Evolutionary conservation across 2,113 vertebrate genomes (phyloP), one percentile per base, ranked within the genome.

Genomic region (Athene noctua): DNA sequence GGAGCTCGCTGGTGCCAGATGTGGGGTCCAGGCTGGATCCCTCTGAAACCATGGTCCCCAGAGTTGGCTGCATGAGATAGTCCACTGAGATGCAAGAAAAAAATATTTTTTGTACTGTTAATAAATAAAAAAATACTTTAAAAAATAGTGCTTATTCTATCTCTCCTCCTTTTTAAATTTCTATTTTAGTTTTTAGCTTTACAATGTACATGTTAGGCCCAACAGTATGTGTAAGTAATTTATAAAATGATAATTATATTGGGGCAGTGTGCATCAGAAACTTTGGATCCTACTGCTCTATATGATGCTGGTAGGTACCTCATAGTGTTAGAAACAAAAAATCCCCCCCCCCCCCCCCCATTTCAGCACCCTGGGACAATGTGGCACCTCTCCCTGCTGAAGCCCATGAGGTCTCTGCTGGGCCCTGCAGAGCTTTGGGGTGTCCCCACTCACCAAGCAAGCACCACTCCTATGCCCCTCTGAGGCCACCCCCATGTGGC

Each of bases 21-120:
- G 4, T 8, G 9, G n/a, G 29, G 5, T 9, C 2, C 0, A 1
- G 9, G 34, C 40, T 65, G 44, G 12, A 5, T 85, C 23, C 10
- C 21, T 58, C 38, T 3, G 3, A 30, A 16, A 23, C 30, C 23
- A 10, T 6, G 10, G 2, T 47, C 29, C 46, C 15, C 78, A 57
- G 20, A 40, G 18, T 0, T 15, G 15, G 11, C 19, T 55, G 49
- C n/a, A 52, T 0, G 1, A 44, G 27, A 13, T 4, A 27, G 14
- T 5, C 26, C n/a, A 4, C 3, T 3, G 29, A 29, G 6, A 5
- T 49, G 12, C 2, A 2, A 52, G 32, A 59, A 40, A 17, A 72
- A 63, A 80, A n/a, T 5, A 16, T 7, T 15, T 15, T 68, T 67
- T 67, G 13, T 68, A 8, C 22, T 26, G 36, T 47, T 66, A 66